Evolutionary conservation across 1,140 invertebrate genomes (phyloP).

Genomic region (Dendroctonus valens): DNA sequence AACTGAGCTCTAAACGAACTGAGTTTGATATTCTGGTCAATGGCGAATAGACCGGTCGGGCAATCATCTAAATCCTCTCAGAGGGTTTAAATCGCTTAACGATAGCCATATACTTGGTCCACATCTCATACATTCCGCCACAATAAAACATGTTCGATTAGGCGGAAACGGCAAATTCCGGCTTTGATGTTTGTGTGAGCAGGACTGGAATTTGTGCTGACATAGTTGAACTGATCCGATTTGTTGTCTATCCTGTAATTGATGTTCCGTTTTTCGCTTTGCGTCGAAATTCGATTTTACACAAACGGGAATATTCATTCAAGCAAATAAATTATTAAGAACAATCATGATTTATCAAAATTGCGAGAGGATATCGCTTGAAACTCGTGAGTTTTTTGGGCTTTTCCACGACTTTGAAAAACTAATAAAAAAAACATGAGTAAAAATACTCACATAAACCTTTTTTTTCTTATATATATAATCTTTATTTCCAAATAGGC

Average conservation of each 20-base stretch:
- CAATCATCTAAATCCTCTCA: slow-evolving; percentile 24
- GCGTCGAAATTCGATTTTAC: too few species aligned
- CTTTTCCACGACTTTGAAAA: too few species aligned
- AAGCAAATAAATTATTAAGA: too few species aligned
- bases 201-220: slow-evolving; percentile 16
- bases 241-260: slow-evolving; percentile 1
- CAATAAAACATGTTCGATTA: slow-evolving; percentile 26
- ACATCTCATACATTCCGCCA: slow-evolving; percentile 19
- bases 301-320: too few species aligned
- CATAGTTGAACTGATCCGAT: slow-evolving; percentile 10
- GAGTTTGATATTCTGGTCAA: slow-evolving; percentile 26
- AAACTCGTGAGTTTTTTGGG: too few species aligned
- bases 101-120: slow-evolving; percentile 20
- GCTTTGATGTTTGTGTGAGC: slow-evolving; percentile 22
- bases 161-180: slow-evolving; percentile 16
- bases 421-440: too few species aligned
- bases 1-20: slow-evolving; percentile 13
- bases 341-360: too few species aligned
- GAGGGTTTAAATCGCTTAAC: slow-evolving; percentile 24
- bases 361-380: too few species aligned
- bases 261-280: too few species aligned
- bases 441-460: too few species aligned
- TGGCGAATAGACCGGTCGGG: slow-evolving; percentile 18
- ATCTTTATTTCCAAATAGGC: too few species aligned
- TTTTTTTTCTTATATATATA: too few species aligned